Evolutionary conservation across 2,888 invertebrate genomes (phyloP), one percentile per base, ranked within the genome.

Genomic region (Lasioglossum zephyrum): DNA sequence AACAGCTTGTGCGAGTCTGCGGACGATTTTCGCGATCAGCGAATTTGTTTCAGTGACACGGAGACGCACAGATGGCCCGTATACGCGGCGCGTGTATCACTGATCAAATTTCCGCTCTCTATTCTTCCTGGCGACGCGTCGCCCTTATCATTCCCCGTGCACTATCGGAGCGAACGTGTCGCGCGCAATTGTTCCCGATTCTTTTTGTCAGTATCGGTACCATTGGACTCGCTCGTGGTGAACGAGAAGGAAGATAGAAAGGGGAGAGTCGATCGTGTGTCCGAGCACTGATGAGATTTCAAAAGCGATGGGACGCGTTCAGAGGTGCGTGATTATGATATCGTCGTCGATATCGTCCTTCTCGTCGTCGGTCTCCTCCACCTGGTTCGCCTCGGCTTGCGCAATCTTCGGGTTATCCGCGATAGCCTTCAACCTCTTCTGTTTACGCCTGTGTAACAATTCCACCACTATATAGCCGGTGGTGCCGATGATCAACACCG

Each of bases 311-410:
- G 22, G 26, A n/a, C 26, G 69, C 26, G 66, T 90, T 95, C 97
- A 98, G 94, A 98, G 96, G 95, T 98, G 98, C 89, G 98, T 98
- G 93, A 98, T 97, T 94, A 98, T 97, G 94, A 98, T 98, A 94
- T 98, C 98, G 95, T 98, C 98, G 95, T 98, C 98, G 92, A 98
- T 97, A 95, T 98, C 98, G 95, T 98, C 98, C 94, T 97, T 97
- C 94, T 98, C 97, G 95, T 97, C 98, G 94, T 98, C 98, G 84
- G 98, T 98, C 95, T 98, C 98, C 94, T 98, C 98, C 36, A 97
- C 96, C 82, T 95, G 94, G 79, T 96, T 95, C 63, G 96, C 96
- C 88, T 95, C 95, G 47, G 97, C 97, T 82, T 97, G 97, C 16
- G 97, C 97, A 47, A 97, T 97, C 84, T 96, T 96, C 70, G 97